phyloP scores from a whole-genome alignment of 2,797 vertebrate species.

The Potorous gilbertii region DNA sequence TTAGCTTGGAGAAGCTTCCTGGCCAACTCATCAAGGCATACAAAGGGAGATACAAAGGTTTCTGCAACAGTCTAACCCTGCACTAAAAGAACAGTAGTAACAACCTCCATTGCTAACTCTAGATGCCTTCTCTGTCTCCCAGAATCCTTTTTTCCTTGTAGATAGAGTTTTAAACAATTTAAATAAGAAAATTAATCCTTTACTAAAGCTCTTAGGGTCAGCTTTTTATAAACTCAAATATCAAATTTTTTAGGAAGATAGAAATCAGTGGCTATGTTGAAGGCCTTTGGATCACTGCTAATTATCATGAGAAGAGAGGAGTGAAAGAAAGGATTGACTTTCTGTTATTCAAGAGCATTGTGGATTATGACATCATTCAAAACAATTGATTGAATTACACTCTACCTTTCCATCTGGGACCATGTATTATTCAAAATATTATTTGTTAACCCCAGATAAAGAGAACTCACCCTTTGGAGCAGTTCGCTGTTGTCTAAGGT shows the following conservation, averaged over 20 bases:
- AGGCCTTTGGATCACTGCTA: neutral
- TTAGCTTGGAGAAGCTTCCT: neutral
- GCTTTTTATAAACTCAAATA: conserved; percentile 10
- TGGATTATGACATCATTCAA: conserved; percentile 30
- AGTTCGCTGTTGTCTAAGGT: conserved; percentile 44
- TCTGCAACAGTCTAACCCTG: neutral
- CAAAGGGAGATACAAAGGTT: neutral
- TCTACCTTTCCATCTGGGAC: conserved; percentile 48
- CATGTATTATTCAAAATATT: conserved; percentile 46
- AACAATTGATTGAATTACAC: neutral
- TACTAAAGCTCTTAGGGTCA: conserved; percentile 40
- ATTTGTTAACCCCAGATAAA: conserved; percentile 46
- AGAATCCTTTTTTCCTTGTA: conserved; percentile 42
- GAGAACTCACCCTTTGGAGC: neutral
- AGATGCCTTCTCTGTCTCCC: neutral
- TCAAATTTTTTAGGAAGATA: conserved; percentile 27
- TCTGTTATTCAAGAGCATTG: neutral
- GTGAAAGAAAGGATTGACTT: neutral
- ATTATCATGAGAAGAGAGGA: conserved; percentile 15
- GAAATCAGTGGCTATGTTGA: neutral
- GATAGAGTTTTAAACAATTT: conserved; percentile 57
- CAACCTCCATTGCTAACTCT: neutral
- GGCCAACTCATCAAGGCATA: neutral
- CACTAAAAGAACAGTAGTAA: neutral
- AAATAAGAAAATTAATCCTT: conserved; percentile 50